Conservation (phyloP, 2,888 invertebrate species). For the Frankliniella fusca region DNA sequence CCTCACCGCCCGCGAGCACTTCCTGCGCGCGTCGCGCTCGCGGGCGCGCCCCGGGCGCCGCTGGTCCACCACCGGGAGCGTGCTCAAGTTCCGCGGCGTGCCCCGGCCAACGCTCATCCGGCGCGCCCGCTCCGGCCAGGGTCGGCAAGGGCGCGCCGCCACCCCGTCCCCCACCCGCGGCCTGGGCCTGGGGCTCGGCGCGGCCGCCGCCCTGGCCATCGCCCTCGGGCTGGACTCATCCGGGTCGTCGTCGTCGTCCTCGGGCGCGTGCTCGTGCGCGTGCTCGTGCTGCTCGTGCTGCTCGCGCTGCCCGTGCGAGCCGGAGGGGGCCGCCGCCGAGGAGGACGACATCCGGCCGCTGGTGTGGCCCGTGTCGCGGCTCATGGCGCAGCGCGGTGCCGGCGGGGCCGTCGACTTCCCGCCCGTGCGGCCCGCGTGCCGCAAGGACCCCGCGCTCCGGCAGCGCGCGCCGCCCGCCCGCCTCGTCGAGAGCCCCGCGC, state of each 20-base stretch:
- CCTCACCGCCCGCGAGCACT: neutral
- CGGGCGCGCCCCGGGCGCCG: neutral
- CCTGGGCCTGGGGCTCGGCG: neutral
- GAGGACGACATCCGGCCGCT: slow-evolving; percentile 17
- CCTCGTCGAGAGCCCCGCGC: neutral
- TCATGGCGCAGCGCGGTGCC: neutral
- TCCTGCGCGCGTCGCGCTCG: neutral
- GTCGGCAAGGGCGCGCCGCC: neutral
- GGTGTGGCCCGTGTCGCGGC: slow-evolving; percentile 17
- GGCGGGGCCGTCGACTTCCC: neutral
- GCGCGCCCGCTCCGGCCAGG: neutral
- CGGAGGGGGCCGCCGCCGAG: neutral
- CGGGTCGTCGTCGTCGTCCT: neutral
- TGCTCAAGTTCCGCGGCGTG: slow-evolving; percentile 19
- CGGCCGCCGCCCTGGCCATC: neutral
- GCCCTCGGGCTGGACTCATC: neutral
- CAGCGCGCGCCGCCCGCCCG: neutral
- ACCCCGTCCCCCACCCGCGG: neutral
- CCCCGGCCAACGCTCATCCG: slow-evolving; percentile 15
- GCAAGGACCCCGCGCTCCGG: slow-evolving; percentile 9
- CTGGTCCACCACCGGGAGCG: slow-evolving; percentile 13
- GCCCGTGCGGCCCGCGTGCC: slow-evolving; percentile 1
- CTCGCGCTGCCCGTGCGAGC: neutral
- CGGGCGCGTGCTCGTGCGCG: neutral
- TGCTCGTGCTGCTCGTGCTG: slow-evolving; percentile 21